Evolutionary conservation across 2,113 vertebrate genomes (phyloP).

Genomic region (Alligator sinensis): DNA sequence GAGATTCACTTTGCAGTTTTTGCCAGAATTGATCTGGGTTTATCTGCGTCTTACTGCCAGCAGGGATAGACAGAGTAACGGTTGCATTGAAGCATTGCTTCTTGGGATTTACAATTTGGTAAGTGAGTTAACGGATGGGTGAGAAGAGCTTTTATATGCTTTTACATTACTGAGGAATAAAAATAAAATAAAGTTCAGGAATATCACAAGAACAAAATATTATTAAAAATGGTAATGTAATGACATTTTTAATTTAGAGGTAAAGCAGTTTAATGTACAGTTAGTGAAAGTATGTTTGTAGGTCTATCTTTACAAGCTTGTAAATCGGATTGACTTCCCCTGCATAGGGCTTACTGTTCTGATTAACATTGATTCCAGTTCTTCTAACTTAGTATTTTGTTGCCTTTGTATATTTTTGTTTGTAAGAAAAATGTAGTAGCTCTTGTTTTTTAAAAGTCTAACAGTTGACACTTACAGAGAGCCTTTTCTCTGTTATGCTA

Average conservation of each 20-base stretch:
- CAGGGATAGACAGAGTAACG: conserved; percentile 93
- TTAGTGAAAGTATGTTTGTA: neutral
- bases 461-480: neutral
- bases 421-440: neutral
- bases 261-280: neutral
- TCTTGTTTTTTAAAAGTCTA: neutral
- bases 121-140: conserved; percentile 60
- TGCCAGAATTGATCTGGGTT: conserved; percentile 96
- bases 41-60: conserved; percentile 93
- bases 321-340: neutral
- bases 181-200: neutral
- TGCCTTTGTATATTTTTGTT: neutral
- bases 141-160: neutral
- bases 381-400: neutral
- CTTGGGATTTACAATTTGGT: conserved; percentile 99
- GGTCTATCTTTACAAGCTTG: neutral
- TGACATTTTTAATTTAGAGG: neutral
- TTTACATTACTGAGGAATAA: neutral
- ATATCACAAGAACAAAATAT: neutral
- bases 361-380: neutral
- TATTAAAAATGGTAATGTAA: neutral
- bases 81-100: conserved; percentile 96
- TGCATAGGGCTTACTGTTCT: neutral
- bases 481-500: neutral
- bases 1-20: conserved; percentile 95